These are phyloP conservation scores for Ammospiza caudacuta DNA, from an alignment of 2,113 vertebrate genomes.

Conservation along the genomic window DNA sequence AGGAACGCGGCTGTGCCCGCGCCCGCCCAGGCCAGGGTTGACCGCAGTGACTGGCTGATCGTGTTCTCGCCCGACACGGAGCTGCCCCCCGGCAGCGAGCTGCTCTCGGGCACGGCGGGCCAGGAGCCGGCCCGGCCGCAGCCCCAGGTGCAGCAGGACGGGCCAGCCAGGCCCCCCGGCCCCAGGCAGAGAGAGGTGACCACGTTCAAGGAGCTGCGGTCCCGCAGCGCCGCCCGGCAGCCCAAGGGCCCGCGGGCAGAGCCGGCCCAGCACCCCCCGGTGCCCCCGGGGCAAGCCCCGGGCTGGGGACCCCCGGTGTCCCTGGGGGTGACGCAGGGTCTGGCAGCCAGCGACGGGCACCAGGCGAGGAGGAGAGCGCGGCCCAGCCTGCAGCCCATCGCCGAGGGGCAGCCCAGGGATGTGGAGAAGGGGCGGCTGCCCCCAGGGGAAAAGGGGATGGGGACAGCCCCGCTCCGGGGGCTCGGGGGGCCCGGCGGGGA, in stretches of 20 bases:
- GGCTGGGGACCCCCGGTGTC: slow-evolving; percentile 49
- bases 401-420: slow-evolving; percentile 68
- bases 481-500: not conserved
- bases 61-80: slow-evolving; percentile 91
- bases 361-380: slow-evolving; percentile 80
- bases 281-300: too few species aligned
- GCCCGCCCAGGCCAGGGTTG: slow-evolving; percentile 78
- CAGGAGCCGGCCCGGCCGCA: slow-evolving; percentile 66
- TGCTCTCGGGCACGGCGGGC: not conserved
- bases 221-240: slow-evolving; percentile 75
- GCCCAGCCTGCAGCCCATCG: slow-evolving; percentile 76
- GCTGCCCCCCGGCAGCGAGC: slow-evolving; percentile 63
- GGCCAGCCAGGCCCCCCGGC: slow-evolving; percentile 27
- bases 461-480: not conserved
- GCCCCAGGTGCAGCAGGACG: slow-evolving; percentile 27
- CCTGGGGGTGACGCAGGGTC: not conserved
- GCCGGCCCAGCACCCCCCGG: not conserved
- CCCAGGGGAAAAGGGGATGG: not conserved
- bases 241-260: slow-evolving; percentile 70
- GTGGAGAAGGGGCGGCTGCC: slow-evolving; percentile 67
- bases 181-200: slow-evolving; percentile 80
- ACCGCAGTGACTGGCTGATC: slow-evolving; percentile 91
- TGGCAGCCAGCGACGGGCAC: slow-evolving; percentile 74
- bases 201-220: slow-evolving; percentile 92
- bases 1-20: slow-evolving; percentile 38